Percentiles rank a stretch among this genome's conserved stretches.
These are phyloP conservation scores for Paracentrotus lividus DNA, from an alignment of 53 echinoderm and acorn worm genomes.

Conservation along the genomic window DNA sequence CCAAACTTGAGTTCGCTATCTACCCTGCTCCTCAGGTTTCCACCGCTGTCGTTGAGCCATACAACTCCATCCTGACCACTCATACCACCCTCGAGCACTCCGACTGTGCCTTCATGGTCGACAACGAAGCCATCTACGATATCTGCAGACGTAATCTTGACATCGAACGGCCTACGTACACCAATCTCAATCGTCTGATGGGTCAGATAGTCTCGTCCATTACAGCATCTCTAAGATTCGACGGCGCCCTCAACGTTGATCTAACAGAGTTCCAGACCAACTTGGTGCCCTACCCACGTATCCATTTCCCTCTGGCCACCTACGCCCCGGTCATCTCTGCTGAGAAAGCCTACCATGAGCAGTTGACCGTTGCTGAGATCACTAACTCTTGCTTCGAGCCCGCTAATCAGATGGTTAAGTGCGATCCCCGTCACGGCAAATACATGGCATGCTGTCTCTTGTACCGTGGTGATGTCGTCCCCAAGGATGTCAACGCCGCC, in stretches of 20 bases:
- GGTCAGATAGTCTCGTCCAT: slow-evolving; percentile 88
- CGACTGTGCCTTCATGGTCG: slow-evolving; percentile 76
- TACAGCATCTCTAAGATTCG: slow-evolving; percentile 75
- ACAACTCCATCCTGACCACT: slow-evolving; percentile 72
- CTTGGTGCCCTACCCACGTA: slow-evolving; percentile 91
- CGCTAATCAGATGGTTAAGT: slow-evolving; percentile 98
- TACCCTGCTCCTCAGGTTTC: slow-evolving; percentile 77
- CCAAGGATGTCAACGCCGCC: slow-evolving; percentile 98
- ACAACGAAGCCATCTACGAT: slow-evolving; percentile 74
- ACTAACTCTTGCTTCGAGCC: slow-evolving; percentile 90
- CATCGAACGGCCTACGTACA: slow-evolving; percentile 89
- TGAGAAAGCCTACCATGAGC: slow-evolving; percentile 93
- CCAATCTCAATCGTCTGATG: slow-evolving; percentile 90
- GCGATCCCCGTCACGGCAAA: slow-evolving; percentile 98
- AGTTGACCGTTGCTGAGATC: slow-evolving; percentile 82
- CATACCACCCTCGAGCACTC: slow-evolving; percentile 72
- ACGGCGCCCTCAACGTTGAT: slow-evolving; percentile 78
- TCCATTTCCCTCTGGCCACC: slow-evolving; percentile 91
- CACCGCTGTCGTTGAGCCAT: slow-evolving; percentile 69
- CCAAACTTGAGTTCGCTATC: slow-evolving; percentile 83
- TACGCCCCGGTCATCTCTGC: slow-evolving; percentile 88
- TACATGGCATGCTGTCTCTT: slow-evolving; percentile 99
- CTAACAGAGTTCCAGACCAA: slow-evolving; percentile 94
- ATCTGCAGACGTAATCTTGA: slow-evolving; percentile 77
- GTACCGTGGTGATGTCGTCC: slow-evolving; percentile 97